Base-by-base conservation (phyloP, 92 coral and sea anemone species). In the Palythoa grandis region DNA sequence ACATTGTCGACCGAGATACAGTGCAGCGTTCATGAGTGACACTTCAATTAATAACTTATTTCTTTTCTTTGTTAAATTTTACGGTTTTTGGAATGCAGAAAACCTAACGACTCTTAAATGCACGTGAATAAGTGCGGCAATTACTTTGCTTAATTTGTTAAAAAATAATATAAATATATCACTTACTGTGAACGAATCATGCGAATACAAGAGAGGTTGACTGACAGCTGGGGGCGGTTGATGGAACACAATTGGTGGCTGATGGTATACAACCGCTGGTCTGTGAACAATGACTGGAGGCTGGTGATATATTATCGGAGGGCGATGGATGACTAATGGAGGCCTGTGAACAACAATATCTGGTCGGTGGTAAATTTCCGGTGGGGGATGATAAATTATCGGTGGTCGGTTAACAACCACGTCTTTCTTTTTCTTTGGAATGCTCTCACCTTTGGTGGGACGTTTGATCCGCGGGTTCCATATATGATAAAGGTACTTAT, bases 241-340 rank as follows among this genome's bases (percentile, higher is more conserved):
- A 70, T 97, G 99, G 88, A 97, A 97, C n/a, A 97, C 92, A 74
- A 97, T 97, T 57, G 99, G 99, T 24, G 98, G 96, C 75, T 97
- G 99, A 88, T 95, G 97, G 80, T 97, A 97, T 67, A 97, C 99
- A 47, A 97, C 99, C 39, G 99, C 99, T 19, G 99, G 99, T 15
- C 99, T 93, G 87, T 97, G 99, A 3, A 97, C 95, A 43, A 97
- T 95, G 61, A 97, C 99, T 4, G 99, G 99, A 0, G 99, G 95
- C 87, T 97, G 99, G 73, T 97, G 99, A 84, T 97, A 97, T 73
- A 97, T 92, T 20, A 97, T 95, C 35, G 99, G 99, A 58, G 99
- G 98, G 38, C 99, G 89, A 83, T 97, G 99, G 22, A 97, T 95
- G 7, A 97, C 98, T n/a, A 97, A 89, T n/a, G 99, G 99, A 39